phyloP scores from a whole-genome alignment of 2,888 invertebrate genomes.

The Cyrtodaria siliqua region DNA sequence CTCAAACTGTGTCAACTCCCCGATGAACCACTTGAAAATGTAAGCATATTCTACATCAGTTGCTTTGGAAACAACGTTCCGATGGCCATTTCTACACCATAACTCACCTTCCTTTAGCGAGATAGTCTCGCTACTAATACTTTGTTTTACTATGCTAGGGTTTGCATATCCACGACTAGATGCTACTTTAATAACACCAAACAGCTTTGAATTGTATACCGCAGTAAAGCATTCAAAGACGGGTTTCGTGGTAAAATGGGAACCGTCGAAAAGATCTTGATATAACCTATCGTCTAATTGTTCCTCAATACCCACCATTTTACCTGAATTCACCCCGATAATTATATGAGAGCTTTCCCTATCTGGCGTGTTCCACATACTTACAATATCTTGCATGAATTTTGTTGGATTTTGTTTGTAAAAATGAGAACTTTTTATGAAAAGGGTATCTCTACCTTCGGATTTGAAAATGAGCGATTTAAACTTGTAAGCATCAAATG shows the following conservation, averaged over 20 bases:
- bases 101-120: conserved; percentile 30
- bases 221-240: conserved; percentile 21
- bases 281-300: conserved; percentile 31
- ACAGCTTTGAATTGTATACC: conserved; percentile 15
- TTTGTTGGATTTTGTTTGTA: conserved; percentile 14
- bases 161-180: conserved; percentile 32
- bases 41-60: conserved; percentile 18
- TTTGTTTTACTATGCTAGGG: conserved; percentile 44
- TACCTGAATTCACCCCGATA: conserved; percentile 41
- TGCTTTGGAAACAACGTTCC: conserved; percentile 29
- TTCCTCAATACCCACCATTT: conserved; percentile 27
- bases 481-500: too few species aligned
- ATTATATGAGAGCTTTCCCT: conserved; percentile 45
- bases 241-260: conserved; percentile 41
- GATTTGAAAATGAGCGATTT: too few species aligned
- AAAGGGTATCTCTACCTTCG: too few species aligned
- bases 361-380: conserved; percentile 66
- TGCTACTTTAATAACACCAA: conserved; percentile 42
- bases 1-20: not conserved
- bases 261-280: conserved; percentile 18
- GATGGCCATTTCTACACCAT: conserved; percentile 40
- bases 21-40: conserved; percentile 50
- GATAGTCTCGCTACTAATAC: conserved; percentile 3
- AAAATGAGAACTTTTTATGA: too few species aligned
- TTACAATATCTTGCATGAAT: conserved; percentile 51